Conservation (phyloP, 2,113 vertebrate species). For the Neogobius melanostomus region DNA sequence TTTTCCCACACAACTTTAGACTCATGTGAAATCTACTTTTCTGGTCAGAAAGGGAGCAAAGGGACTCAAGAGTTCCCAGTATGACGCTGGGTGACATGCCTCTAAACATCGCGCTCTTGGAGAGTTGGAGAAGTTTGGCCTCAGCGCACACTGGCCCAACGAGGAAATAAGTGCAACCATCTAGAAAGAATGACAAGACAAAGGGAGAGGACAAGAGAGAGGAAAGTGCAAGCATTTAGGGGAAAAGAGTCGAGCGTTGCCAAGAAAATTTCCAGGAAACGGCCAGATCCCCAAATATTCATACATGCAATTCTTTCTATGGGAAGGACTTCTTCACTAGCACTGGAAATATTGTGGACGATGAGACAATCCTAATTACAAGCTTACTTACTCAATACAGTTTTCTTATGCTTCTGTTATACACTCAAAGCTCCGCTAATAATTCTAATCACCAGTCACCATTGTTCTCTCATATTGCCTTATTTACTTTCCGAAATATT, state of each 20-base stretch:
- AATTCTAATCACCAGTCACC: not conserved
- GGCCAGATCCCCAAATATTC: not conserved
- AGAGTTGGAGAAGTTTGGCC: not conserved
- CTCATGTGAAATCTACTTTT: constrained; percentile 49
- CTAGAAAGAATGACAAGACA: not conserved
- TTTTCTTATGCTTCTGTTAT: no score
- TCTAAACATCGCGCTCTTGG: constrained; percentile 24
- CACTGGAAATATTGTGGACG: no score
- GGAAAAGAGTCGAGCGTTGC: constrained; percentile 27
- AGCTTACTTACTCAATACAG: no score
- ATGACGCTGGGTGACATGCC: constrained; percentile 14
- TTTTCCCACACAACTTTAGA: constrained; percentile 24
- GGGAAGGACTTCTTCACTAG: no score
- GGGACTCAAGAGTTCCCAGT: constrained; percentile 20
- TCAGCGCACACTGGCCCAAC: not conserved
- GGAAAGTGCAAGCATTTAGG: constrained; percentile 14
- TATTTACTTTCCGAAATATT: not conserved
- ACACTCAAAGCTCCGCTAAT: no score
- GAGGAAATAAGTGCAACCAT: constrained; percentile 12
- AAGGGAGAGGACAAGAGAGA: constrained; percentile 1
- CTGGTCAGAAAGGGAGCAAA: constrained; percentile 43
- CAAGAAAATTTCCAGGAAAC: not conserved
- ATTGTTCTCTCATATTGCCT: not conserved
- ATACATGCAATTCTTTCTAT: not conserved
- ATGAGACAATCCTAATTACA: no score